phyloP scores from a whole-genome alignment of 2,797 vertebrate genomes.

The Mus caroli region DNA sequence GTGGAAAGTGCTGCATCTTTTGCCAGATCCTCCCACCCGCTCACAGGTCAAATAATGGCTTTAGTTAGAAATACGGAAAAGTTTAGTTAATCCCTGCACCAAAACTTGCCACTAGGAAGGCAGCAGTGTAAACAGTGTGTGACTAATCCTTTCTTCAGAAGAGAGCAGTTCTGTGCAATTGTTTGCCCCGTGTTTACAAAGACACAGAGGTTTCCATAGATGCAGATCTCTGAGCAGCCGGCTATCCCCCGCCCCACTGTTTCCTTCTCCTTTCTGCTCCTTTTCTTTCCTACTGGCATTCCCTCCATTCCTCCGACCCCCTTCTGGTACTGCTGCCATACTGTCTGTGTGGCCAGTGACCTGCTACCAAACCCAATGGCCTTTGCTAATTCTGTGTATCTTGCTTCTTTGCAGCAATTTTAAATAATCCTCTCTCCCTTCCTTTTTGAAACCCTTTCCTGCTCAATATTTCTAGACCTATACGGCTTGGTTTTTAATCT shows the following conservation, averaged over 20 bases:
- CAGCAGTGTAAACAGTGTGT: constrained; percentile 67
- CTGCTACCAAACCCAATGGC: not conserved
- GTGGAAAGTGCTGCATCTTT: constrained; percentile 58
- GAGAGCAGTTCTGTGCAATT: constrained; percentile 58
- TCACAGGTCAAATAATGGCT: constrained; percentile 73
- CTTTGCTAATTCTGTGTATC: not conserved
- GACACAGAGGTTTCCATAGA: constrained; percentile 35
- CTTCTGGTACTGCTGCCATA: not conserved
- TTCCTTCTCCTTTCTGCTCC: not conserved
- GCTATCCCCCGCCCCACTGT: not conserved
- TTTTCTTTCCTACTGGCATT: not conserved
- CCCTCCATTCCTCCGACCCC: not conserved
- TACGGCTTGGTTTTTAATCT: not conserved
- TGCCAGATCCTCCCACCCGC: constrained; percentile 70
- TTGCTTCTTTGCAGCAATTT: not conserved
- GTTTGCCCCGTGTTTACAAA: constrained; percentile 59
- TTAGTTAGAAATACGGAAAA: constrained; percentile 80
- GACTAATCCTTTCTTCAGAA: constrained; percentile 80
- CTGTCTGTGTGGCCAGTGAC: not conserved
- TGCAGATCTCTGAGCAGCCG: not conserved
- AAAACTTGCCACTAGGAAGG: constrained; percentile 71
- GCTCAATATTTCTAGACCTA: not conserved
- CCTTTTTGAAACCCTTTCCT: not conserved
- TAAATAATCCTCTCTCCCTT: not conserved
- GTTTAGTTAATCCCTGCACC: constrained; percentile 61